Percentiles rank a stretch among this genome's conserved stretches.
Evolutionary conservation across 2,113 vertebrate species (phyloP).

Genomic region (Notiomystis cincta): DNA sequence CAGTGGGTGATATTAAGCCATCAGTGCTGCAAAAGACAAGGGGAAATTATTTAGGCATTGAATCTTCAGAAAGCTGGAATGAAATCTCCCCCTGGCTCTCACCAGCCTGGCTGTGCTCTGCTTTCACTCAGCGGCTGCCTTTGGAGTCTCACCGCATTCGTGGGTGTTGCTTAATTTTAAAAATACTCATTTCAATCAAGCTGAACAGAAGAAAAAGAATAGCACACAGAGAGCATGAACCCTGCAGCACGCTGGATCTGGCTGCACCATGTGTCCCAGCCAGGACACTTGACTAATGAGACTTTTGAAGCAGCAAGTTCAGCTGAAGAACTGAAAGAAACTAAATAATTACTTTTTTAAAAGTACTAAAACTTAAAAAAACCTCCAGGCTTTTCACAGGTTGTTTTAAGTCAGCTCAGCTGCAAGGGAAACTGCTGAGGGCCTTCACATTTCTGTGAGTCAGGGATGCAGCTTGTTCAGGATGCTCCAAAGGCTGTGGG

Average conservation of each 20-base stretch:
- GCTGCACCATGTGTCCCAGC: not conserved
- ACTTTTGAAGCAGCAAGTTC: not conserved
- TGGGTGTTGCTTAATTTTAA: slow-evolving; percentile 30
- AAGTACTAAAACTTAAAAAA: not conserved
- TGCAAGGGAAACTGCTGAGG: not conserved
- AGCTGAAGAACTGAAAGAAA: not conserved
- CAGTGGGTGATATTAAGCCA: not conserved
- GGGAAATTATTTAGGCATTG: not conserved
- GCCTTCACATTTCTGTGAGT: not conserved
- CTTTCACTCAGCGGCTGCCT: not conserved
- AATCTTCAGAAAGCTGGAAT: not conserved
- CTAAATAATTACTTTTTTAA: not conserved
- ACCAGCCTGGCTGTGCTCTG: not conserved
- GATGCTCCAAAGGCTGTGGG: not conserved
- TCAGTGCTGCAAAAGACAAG: not conserved
- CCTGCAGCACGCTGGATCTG: not conserved
- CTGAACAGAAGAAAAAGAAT: not conserved
- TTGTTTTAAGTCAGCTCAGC: not conserved
- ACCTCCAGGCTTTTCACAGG: not conserved
- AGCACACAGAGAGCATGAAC: not conserved
- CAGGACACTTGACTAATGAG: not conserved
- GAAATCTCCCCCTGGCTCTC: not conserved
- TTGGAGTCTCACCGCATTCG: not conserved
- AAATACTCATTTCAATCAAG: slow-evolving; percentile 32
- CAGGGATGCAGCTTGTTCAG: not conserved